Evolutionary conservation across 1,140 invertebrate species (phyloP).

Genomic region (Phymorhynchus buccinoides): DNA sequence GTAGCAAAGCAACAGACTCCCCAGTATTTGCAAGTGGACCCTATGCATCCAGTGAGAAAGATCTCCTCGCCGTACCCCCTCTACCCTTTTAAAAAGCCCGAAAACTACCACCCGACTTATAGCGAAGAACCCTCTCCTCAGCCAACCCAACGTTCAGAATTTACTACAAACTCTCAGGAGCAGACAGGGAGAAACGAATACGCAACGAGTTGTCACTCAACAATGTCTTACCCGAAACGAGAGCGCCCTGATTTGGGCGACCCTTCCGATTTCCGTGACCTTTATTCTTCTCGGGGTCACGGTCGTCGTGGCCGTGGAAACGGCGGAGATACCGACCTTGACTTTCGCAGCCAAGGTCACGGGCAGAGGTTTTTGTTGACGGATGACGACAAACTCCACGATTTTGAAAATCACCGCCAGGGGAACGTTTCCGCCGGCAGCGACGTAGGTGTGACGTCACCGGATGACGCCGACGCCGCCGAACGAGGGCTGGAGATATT

Average conservation of each 20-base stretch:
- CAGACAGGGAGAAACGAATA: too few relatives aligned
- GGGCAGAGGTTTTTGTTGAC: neutral
- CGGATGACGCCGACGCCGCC: neutral
- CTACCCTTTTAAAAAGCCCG: constrained; percentile 3
- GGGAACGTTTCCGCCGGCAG: too few relatives aligned
- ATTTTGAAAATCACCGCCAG: neutral
- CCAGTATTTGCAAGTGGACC: neutral
- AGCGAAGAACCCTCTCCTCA: neutral
- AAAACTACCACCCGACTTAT: neutral
- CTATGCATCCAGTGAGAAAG: neutral
- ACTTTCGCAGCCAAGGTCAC: neutral
- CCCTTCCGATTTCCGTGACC: neutral
- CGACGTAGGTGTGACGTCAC: neutral
- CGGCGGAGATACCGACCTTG: neutral
- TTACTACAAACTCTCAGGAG: neutral
- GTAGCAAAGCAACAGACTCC: neutral
- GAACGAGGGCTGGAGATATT: constrained; percentile 22
- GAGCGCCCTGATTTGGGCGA: too few relatives aligned
- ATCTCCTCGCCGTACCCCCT: constrained; percentile 8
- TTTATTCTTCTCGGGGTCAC: neutral
- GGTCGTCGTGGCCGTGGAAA: neutral
- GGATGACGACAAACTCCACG: neutral
- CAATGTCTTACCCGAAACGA: too few relatives aligned
- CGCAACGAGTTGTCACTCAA: too few relatives aligned
- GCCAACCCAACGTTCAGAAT: neutral